Evolutionary conservation across 2,113 vertebrate species (phyloP).

Genomic region (Felis chaus): DNA sequence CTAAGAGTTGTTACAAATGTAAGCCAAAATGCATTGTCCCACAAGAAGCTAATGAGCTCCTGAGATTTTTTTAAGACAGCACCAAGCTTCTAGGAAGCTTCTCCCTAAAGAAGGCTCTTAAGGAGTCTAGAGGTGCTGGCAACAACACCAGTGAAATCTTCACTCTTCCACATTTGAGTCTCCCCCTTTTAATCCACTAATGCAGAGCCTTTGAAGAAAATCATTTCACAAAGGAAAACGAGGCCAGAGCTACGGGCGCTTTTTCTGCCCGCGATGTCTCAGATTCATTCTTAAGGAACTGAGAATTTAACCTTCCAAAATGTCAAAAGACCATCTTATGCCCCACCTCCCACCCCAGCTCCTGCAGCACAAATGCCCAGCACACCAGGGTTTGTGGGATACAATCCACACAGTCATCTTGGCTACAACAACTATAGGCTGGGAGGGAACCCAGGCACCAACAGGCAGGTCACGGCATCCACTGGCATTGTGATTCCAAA

Average conservation of each 20-base stretch:
- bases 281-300: no score
- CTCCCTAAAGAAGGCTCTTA: background rate
- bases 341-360: constrained; percentile 96
- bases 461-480: constrained; percentile 83
- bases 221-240: background rate
- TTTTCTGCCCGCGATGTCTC: no score
- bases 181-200: background rate
- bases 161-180: background rate
- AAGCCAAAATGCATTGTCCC: background rate
- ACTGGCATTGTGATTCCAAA: background rate
- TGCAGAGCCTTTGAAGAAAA: background rate
- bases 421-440: constrained; percentile 93
- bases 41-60: background rate
- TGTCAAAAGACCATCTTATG: constrained; percentile 93
- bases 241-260: no score
- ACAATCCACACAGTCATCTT: constrained; percentile 86
- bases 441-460: constrained; percentile 94
- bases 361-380: constrained; percentile 86
- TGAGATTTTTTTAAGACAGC: background rate
- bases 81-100: background rate
- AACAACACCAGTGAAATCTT: background rate
- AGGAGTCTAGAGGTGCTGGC: background rate
- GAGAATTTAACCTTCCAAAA: no score
- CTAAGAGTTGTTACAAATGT: background rate
- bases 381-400: background rate